Conservation (phyloP, 2,888 invertebrate species). For the Spodoptera exigua region DNA sequence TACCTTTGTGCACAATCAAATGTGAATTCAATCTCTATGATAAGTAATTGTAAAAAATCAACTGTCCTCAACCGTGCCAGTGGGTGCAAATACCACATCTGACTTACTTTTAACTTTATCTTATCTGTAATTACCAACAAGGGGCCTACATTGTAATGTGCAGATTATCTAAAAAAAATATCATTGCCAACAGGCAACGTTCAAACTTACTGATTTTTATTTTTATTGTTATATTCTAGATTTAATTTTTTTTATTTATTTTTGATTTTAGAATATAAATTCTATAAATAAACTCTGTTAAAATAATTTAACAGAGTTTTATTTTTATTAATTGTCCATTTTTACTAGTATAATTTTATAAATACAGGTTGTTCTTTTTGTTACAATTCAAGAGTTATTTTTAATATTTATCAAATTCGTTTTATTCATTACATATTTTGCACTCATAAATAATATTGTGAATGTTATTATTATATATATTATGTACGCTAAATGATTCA, state of each 20-base stretch:
- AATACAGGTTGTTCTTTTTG: no score
- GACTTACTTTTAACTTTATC: slow-evolving; percentile 51
- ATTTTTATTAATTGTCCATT: not conserved
- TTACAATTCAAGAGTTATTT: not conserved
- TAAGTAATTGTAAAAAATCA: slow-evolving; percentile 27
- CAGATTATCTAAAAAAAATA: slow-evolving; percentile 45
- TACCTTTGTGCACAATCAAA: not conserved
- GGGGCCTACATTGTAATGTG: slow-evolving; percentile 31
- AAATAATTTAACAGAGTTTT: no score
- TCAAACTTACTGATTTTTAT: slow-evolving; percentile 15
- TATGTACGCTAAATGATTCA: slow-evolving; percentile 54
- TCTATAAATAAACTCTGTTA: no score
- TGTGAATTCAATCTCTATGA: slow-evolving; percentile 10
- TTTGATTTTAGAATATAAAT: not conserved
- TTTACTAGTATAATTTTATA: not conserved
- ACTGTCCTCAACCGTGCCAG: slow-evolving; percentile 18
- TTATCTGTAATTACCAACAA: slow-evolving; percentile 52
- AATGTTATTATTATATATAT: not conserved
- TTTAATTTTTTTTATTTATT: not conserved
- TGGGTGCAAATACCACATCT: slow-evolving; percentile 35
- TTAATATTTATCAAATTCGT: slow-evolving; percentile 2
- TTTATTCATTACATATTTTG: not conserved
- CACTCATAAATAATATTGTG: slow-evolving; percentile 5
- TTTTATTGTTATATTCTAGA: not conserved
- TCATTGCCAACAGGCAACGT: slow-evolving; percentile 33